Conservation (phyloP, 2,888 invertebrate genomes). For the Epicampocera succincta region DNA sequence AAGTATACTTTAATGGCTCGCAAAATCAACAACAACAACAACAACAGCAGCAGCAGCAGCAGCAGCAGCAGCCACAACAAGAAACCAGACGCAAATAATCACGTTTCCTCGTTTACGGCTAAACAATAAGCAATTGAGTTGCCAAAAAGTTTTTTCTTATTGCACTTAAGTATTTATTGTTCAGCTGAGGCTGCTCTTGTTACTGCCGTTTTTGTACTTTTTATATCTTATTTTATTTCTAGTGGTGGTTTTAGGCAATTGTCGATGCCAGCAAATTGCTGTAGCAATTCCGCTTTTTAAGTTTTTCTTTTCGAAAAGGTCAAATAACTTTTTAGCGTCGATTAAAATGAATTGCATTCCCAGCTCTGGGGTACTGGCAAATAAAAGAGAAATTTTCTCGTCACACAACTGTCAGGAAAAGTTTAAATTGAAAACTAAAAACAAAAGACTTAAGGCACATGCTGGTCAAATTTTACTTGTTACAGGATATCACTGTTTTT, state of each 20-base stretch:
- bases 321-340: slow-evolving; percentile 42
- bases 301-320: slow-evolving; percentile 47
- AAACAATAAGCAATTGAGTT: slow-evolving; percentile 51
- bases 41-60: no score
- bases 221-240: background rate
- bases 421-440: slow-evolving; percentile 16
- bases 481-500: no score
- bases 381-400: slow-evolving; percentile 4
- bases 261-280: slow-evolving; percentile 22
- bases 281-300: slow-evolving; percentile 16
- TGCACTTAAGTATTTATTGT: slow-evolving; percentile 39
- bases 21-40: background rate
- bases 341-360: slow-evolving; percentile 13
- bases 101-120: slow-evolving; percentile 37
- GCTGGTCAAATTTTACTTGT: background rate
- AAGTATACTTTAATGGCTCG: slow-evolving; percentile 5
- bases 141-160: slow-evolving; percentile 51
- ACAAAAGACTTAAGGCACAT: slow-evolving; percentile 51
- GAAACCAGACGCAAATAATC: slow-evolving; percentile 44
- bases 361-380: slow-evolving; percentile 15
- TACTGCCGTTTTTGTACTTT: slow-evolving; percentile 54
- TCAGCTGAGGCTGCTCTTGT: slow-evolving; percentile 57
- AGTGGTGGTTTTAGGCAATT: slow-evolving; percentile 30
- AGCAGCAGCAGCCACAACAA: no score
- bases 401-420: background rate